These are phyloP conservation scores for Acanthococcus lagerstroemiae DNA, from an alignment of 2,888 invertebrate genomes.

Conservation along the genomic window DNA sequence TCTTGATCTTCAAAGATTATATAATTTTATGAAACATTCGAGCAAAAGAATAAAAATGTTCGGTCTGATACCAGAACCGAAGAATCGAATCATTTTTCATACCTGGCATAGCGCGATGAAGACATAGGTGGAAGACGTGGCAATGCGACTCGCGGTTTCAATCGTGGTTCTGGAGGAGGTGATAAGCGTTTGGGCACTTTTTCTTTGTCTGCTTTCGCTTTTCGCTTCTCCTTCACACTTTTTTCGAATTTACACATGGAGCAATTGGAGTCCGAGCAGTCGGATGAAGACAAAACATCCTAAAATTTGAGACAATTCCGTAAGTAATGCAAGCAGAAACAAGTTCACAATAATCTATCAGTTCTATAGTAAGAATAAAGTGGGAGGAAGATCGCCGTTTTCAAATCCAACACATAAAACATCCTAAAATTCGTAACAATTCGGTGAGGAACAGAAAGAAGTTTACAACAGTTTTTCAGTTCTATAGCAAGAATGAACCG, in stretches of 20 bases:
- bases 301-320: background rate
- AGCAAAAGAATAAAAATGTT: no score
- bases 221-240: conserved; percentile 12
- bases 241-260: conserved; percentile 31
- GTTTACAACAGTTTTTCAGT: no score
- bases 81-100: background rate
- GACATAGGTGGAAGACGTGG: conserved; percentile 31
- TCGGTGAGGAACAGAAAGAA: no score
- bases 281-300: conserved; percentile 23
- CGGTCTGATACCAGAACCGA: background rate
- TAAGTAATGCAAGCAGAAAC: no score
- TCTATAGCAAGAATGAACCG: no score
- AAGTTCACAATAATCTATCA: no score
- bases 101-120: conserved; percentile 33
- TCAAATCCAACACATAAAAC: no score
- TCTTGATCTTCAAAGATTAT: conserved; percentile 43
- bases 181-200: conserved; percentile 21
- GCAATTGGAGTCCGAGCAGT: conserved; percentile 34
- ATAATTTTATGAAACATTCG: background rate
- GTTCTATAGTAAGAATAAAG: no score
- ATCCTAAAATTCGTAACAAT: no score
- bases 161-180: conserved; percentile 32
- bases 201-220: conserved; percentile 19
- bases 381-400: no score
- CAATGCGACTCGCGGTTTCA: conserved; percentile 30